phyloP scores from a whole-genome alignment of 2,113 vertebrate species.

The Xiphias gladius region DNA sequence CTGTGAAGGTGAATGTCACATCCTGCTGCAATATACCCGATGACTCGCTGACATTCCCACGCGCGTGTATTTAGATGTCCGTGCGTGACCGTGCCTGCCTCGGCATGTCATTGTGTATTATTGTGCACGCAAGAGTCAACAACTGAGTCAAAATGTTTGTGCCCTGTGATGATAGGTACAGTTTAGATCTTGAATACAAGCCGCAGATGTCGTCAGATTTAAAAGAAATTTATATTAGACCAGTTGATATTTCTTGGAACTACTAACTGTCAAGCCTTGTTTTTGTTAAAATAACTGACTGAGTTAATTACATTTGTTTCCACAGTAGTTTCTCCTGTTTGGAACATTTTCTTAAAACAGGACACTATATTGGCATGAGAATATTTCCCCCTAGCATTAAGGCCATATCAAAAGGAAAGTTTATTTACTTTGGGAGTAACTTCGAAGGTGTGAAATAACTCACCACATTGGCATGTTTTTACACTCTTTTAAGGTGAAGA shows the following conservation, averaged over 20 bases:
- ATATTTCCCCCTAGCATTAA: no score
- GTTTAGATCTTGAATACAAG: not conserved
- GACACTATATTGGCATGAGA: no score
- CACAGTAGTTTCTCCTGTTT: no score
- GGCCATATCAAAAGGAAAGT: no score
- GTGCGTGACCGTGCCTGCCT: conserved; percentile 14
- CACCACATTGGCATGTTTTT: no score
- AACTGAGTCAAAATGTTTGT: not conserved
- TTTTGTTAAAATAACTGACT: no score
- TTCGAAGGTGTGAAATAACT: no score
- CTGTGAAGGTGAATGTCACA: conserved; percentile 60
- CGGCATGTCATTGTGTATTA: conserved; percentile 23
- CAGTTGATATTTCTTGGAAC: not conserved
- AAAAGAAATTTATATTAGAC: no score
- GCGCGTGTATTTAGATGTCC: conserved; percentile 9
- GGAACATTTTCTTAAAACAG: no score
- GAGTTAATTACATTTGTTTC: no score
- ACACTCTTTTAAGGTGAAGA: no score
- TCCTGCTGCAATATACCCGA: conserved; percentile 49
- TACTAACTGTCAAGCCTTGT: not conserved
- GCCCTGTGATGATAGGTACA: not conserved
- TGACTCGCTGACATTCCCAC: conserved; percentile 49
- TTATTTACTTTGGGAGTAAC: no score
- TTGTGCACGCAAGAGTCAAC: conserved; percentile 7
- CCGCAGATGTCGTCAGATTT: not conserved